phyloP scores from a whole-genome alignment of 2,113 vertebrate species.

The Phaetusa simplex region DNA sequence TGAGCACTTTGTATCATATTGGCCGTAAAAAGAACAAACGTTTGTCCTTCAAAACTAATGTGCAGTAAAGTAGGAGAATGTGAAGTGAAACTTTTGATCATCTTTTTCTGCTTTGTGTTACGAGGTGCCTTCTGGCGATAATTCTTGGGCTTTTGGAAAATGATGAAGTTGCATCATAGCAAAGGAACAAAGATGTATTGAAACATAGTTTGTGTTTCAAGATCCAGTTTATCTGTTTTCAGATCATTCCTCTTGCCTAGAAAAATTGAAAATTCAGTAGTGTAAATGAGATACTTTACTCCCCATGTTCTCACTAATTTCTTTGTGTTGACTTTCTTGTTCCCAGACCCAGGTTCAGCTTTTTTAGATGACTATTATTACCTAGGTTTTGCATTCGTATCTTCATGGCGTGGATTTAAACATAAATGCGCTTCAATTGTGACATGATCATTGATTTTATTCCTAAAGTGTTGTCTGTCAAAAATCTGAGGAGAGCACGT shows the following conservation, averaged over 20 bases:
- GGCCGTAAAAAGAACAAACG: neutral
- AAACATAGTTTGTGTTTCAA: neutral
- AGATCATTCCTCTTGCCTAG: neutral
- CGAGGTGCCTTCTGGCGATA: neutral
- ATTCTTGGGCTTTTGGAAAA: neutral
- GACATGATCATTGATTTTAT: neutral
- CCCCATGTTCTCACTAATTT: neutral
- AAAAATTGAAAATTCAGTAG: neutral
- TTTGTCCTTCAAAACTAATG: neutral
- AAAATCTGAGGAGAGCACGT: neutral
- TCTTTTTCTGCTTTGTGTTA: neutral
- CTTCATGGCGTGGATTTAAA: neutral
- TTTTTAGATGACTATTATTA: neutral
- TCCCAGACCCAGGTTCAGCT: neutral
- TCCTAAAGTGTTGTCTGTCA: neutral
- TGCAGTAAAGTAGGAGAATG: neutral
- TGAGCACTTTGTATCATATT: neutral
- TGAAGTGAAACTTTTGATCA: neutral
- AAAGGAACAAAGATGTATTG: neutral
- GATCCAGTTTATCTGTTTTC: neutral
- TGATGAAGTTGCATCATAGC: no score
- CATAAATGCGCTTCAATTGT: neutral
- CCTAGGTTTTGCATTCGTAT: neutral
- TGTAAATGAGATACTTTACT: neutral
- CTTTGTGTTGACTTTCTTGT: neutral